phyloP scores from a whole-genome alignment of 2,797 vertebrate genomes.

The Chaetophractus vellerosus region DNA sequence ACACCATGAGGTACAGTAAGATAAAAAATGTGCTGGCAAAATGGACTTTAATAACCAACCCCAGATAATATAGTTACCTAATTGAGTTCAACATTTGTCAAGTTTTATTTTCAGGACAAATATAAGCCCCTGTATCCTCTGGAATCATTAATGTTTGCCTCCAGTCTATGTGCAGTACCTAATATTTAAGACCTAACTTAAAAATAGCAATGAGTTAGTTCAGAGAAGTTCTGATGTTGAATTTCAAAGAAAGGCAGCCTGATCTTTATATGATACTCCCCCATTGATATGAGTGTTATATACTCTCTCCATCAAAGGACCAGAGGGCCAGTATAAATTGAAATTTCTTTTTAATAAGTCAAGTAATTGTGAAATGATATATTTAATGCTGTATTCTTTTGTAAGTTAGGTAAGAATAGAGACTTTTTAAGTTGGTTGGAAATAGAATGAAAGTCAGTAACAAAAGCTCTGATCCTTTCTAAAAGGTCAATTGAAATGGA shows the following conservation, averaged over 20 bases:
- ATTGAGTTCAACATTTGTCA: not conserved
- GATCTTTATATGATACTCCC: not conserved
- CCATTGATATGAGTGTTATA: not conserved
- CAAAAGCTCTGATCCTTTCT: constrained; percentile 9
- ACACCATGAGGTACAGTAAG: not conserved
- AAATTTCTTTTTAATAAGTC: not conserved
- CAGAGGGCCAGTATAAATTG: not conserved
- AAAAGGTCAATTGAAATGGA: constrained; percentile 61
- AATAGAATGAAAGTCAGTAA: not conserved
- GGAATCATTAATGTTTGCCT: not conserved
- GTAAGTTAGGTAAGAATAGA: not conserved
- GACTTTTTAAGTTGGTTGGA: not conserved
- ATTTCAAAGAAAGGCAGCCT: constrained; percentile 14
- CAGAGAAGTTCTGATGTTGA: constrained; percentile 44
- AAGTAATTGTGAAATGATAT: not conserved
- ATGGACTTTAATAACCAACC: not conserved
- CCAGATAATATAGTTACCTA: not conserved
- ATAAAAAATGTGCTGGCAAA: not conserved
- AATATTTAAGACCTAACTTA: constrained; percentile 56
- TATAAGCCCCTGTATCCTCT: not conserved
- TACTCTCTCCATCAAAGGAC: not conserved
- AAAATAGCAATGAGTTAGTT: not conserved
- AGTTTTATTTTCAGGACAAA: constrained; percentile 51
- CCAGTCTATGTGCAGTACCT: not conserved
- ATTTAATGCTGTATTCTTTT: constrained; percentile 22